These are phyloP conservation scores for Chorisops tibialis DNA, from an alignment of 2,888 invertebrate genomes.

Conservation along the genomic window DNA sequence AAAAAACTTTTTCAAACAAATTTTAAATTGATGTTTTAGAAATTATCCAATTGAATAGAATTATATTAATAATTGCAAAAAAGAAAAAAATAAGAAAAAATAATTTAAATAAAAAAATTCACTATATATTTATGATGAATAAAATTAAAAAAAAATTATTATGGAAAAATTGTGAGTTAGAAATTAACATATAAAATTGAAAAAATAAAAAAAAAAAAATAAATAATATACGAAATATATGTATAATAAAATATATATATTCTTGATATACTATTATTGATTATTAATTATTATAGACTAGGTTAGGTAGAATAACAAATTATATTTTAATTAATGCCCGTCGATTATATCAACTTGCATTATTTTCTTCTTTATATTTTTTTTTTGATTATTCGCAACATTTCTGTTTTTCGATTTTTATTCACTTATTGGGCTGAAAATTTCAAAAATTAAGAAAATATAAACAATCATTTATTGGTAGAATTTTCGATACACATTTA, in stretches of 20 bases:
- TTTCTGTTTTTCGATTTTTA: too few species aligned
- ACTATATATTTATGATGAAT: constrained; percentile 22
- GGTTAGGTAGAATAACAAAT: constrained; percentile 37
- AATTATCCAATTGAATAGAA: constrained; percentile 5
- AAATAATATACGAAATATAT: constrained; percentile 1
- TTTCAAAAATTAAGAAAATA: too few species aligned
- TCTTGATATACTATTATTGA: constrained; percentile 32
- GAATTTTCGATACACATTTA: too few species aligned
- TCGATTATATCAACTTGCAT: constrained; percentile 8
- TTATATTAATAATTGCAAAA: not conserved
- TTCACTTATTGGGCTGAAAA: not conserved
- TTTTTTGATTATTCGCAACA: not conserved
- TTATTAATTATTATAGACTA: constrained; percentile 33
- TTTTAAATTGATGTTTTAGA: constrained; percentile 9
- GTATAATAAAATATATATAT: constrained; percentile 29
- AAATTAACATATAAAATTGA: not conserved
- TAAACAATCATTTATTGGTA: too few species aligned
- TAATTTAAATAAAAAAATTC: constrained; percentile 5
- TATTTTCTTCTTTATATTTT: not conserved
- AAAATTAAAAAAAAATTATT: constrained; percentile 6
- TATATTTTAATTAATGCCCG: constrained; percentile 34
- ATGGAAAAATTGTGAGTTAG: constrained; percentile 1
- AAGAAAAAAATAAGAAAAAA: constrained; percentile 1
- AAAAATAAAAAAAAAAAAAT: constrained; percentile 3
- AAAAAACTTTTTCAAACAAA: not conserved